Percentiles rank a stretch among this genome's conserved stretches.
Evolutionary conservation across 2,113 vertebrate genomes (phyloP).

Genomic region (Lepisosteus osseus): DNA sequence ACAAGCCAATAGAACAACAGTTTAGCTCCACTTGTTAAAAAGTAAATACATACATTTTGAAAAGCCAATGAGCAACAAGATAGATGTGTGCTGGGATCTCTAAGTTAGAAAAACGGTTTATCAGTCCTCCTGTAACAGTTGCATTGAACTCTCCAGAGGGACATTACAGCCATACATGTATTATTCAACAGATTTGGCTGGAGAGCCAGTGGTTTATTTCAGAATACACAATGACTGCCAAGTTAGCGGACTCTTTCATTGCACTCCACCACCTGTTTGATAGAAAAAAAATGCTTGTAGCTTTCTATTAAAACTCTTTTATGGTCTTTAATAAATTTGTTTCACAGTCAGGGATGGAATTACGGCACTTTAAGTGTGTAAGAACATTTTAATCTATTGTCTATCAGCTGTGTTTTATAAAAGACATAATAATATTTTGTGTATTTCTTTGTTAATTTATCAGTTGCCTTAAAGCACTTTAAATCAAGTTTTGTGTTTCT

Average conservation of each 20-base stretch:
- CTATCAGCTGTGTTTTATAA: no score
- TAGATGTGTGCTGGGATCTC: not conserved
- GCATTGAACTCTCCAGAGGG: conserved; percentile 22
- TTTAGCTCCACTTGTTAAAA: conserved; percentile 19
- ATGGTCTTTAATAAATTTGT: conserved; percentile 25
- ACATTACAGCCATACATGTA: conserved; percentile 22
- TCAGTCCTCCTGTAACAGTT: conserved; percentile 21
- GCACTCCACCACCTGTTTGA: conserved; percentile 36
- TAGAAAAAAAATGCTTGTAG: conserved; percentile 20
- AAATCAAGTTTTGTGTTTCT: no score
- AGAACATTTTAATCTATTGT: not conserved
- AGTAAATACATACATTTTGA: conserved; percentile 19
- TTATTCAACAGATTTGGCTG: conserved; percentile 29
- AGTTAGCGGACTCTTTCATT: conserved; percentile 20
- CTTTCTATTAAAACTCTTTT: conserved; percentile 24
- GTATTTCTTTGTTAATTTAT: no score
- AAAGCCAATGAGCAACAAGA: conserved; percentile 15
- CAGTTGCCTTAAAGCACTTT: no score
- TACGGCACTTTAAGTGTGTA: not conserved
- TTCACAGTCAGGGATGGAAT: conserved; percentile 1
- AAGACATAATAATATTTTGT: no score
- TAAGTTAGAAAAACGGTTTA: not conserved
- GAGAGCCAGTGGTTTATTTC: conserved; percentile 27
- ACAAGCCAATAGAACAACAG: conserved; percentile 17
- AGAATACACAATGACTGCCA: conserved; percentile 28